phyloP scores from a whole-genome alignment of 2,797 vertebrate species.

The Petrocephalus schoutedeni region DNA sequence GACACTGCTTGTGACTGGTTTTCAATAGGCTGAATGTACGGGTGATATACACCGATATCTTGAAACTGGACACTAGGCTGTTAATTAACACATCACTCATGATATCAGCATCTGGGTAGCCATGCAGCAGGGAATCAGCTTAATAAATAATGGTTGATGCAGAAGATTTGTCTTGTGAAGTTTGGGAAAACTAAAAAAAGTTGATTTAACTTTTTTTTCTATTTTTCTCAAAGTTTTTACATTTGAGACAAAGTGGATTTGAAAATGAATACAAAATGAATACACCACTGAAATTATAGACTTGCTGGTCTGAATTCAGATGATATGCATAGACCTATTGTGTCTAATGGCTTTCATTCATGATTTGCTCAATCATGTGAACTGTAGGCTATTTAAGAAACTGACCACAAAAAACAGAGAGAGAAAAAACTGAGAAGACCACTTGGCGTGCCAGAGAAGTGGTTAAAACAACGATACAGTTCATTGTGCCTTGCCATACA shows the following conservation, averaged over 20 bases:
- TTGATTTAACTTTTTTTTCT: not conserved
- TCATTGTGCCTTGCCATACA: not conserved
- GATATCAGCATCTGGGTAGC: not conserved
- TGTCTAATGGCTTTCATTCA: not conserved
- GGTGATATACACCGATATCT: not conserved
- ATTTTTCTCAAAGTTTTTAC: not conserved
- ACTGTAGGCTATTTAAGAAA: not conserved
- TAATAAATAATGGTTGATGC: not conserved
- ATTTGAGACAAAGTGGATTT: not conserved
- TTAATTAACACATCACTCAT: slow-evolving; percentile 7
- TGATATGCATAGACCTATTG: not conserved
- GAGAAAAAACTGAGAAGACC: not conserved
- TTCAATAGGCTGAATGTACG: not conserved
- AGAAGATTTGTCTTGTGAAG: not conserved
- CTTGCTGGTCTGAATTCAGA: not conserved
- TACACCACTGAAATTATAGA: no score
- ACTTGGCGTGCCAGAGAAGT: not conserved
- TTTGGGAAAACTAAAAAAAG: not conserved
- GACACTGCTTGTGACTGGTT: not conserved
- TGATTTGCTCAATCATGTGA: not conserved
- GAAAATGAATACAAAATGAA: no score
- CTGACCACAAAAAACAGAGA: not conserved
- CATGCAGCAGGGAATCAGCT: not conserved
- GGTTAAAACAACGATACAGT: not conserved
- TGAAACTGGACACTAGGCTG: not conserved